These are phyloP conservation scores for Arbacia lixula DNA, from an alignment of 53 echinoderm and acorn worm genomes.

Conservation along the genomic window DNA sequence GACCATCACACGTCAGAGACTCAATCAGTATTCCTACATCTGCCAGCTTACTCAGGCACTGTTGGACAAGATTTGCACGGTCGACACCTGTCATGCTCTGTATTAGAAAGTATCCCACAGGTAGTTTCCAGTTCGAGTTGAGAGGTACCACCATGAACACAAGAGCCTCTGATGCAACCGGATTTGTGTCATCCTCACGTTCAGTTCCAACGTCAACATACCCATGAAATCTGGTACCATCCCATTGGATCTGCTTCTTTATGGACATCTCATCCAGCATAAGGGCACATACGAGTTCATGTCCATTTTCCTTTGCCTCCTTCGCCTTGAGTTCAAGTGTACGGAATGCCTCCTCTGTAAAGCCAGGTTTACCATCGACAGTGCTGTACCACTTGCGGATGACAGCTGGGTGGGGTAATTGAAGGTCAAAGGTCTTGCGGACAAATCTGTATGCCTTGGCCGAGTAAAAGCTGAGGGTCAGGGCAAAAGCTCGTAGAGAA, in stretches of 20 bases:
- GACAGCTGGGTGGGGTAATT: constrained; percentile 38
- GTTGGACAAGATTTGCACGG: constrained; percentile 56
- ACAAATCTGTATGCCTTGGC: constrained; percentile 66
- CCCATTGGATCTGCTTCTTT: constrained; percentile 58
- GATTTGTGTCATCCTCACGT: constrained; percentile 35
- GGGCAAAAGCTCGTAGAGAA: constrained; percentile 51
- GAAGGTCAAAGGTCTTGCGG: constrained; percentile 58
- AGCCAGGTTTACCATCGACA: constrained; percentile 26
- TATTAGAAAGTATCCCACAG: constrained; percentile 44
- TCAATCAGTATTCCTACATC: constrained; percentile 12
- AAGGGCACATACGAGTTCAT: constrained; percentile 52
- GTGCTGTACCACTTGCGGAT: constrained; percentile 55
- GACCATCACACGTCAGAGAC: constrained; percentile 60
- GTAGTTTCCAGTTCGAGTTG: constrained; percentile 59
- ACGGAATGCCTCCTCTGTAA: constrained; percentile 14
- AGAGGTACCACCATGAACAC: constrained; percentile 64
- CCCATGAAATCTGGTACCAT: constrained; percentile 46
- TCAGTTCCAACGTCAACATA: constrained; percentile 60
- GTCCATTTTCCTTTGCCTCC: constrained; percentile 1
- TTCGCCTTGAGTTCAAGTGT: constrained; percentile 50
- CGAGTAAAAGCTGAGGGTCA: constrained; percentile 68
- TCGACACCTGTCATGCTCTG: constrained; percentile 62
- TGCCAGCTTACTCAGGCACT: constrained; percentile 54
- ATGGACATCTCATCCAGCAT: constrained; percentile 82
- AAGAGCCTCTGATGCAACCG: constrained; percentile 39